Conservation (phyloP, 1,140 invertebrate species). For the Eubasilissa regina region DNA sequence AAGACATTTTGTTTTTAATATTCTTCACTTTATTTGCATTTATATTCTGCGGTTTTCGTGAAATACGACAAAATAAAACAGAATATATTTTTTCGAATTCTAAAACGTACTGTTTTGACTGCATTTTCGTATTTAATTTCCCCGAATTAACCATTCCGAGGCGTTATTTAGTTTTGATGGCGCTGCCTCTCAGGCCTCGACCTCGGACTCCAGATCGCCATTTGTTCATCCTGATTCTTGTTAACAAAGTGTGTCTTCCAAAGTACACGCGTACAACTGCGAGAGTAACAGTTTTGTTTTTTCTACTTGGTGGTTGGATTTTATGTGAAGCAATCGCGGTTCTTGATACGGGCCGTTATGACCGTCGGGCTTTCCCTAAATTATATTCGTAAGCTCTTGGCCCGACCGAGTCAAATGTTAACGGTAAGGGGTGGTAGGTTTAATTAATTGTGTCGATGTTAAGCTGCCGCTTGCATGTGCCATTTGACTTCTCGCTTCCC, state of each 20-base stretch:
- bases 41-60: no score
- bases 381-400: conserved; percentile 41
- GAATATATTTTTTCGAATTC: no score
- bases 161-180: conserved; percentile 23
- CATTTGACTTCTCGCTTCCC: conserved; percentile 50
- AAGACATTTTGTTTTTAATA: no score
- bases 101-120: neutral
- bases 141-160: neutral
- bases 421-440: conserved; percentile 46
- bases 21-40: no score
- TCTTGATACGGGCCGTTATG: neutral
- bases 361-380: conserved; percentile 30
- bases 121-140: conserved; percentile 12
- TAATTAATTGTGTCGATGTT: conserved; percentile 58
- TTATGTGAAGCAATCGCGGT: conserved; percentile 12
- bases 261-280: neutral
- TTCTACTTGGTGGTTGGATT: neutral
- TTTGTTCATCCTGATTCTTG: neutral
- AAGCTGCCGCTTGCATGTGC: conserved; percentile 56
- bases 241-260: neutral
- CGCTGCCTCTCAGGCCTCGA: neutral
- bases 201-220: neutral
- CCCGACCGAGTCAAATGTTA: conserved; percentile 49
- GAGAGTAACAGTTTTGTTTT: neutral
- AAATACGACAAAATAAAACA: no score